Percentiles rank a stretch among this genome's conserved stretches.
phyloP scores from a whole-genome alignment of 1,140 invertebrate genomes.

The Pseudomyrmex pallidus region DNA sequence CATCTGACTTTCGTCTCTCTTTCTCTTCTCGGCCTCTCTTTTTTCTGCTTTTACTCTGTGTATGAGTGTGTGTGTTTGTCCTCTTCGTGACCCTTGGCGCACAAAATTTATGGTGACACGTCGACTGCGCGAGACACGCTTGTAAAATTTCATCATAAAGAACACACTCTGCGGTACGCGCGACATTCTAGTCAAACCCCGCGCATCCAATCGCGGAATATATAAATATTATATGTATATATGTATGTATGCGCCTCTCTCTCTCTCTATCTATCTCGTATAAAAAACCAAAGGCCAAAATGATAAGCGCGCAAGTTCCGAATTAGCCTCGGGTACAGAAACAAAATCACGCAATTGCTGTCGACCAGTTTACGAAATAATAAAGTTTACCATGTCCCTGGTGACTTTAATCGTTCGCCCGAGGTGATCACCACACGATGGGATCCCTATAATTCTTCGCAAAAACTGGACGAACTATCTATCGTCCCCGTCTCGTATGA shows the following conservation, averaged over 20 bases:
- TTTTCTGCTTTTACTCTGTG: not conserved
- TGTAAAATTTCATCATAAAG: conserved; percentile 55
- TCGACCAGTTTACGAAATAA: conserved; percentile 38
- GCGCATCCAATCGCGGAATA: not conserved
- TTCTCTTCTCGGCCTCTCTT: conserved; percentile 60
- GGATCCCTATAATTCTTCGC: conserved; percentile 45
- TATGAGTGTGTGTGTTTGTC: too few relatives aligned
- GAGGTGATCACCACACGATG: conserved; percentile 40
- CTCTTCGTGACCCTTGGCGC: conserved; percentile 12
- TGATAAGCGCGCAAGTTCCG: not conserved
- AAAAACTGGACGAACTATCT: conserved; percentile 15
- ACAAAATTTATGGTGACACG: conserved; percentile 56
- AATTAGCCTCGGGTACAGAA: conserved; percentile 24
- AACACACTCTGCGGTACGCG: conserved; percentile 7
- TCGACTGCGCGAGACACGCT: not conserved
- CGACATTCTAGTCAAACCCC: conserved; percentile 26
- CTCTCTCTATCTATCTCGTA: not conserved
- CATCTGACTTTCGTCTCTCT: conserved; percentile 6
- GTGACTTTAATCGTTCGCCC: conserved; percentile 40
- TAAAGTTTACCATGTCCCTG: conserved; percentile 41
- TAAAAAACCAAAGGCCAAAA: not conserved
- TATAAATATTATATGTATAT: too few relatives aligned
- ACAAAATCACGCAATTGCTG: conserved; percentile 47
- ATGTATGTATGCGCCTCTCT: too few relatives aligned
- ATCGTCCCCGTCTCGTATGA: conserved; percentile 6